phyloP scores from a whole-genome alignment of 2,113 vertebrate species.

The Lophotis ruficrista region DNA sequence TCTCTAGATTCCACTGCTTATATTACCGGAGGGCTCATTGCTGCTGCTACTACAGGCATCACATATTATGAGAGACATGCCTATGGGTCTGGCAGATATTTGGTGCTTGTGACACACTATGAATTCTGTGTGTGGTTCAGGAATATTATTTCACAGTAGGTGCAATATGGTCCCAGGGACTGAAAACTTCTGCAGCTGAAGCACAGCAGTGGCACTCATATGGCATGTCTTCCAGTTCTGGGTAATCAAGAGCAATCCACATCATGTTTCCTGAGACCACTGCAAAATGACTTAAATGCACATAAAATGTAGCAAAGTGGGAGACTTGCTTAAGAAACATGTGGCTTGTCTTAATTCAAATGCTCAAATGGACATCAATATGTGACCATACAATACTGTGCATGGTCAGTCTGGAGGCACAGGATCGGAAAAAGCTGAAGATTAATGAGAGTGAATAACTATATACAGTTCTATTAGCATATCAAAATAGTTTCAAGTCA shows the following conservation, averaged over 20 bases:
- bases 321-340: neutral
- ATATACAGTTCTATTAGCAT: neutral
- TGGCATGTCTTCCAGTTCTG: neutral
- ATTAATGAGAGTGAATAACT: neutral
- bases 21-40: neutral
- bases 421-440: neutral
- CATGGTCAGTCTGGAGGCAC: neutral
- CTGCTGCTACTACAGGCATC: neutral
- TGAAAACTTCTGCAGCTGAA: neutral
- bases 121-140: neutral
- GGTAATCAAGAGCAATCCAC: neutral
- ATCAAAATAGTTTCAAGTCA: neutral
- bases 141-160: neutral
- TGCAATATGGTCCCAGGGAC: neutral
- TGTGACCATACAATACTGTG: too few relatives aligned
- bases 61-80: neutral
- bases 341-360: neutral
- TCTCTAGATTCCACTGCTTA: neutral
- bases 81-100: neutral
- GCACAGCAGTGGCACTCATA: neutral
- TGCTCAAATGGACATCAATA: neutral
- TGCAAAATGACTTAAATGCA: neutral
- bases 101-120: neutral
- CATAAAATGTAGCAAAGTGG: neutral
- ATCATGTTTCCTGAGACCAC: neutral